phyloP scores from a whole-genome alignment of 1,140 invertebrate genomes.

The Calephelis nemesis region DNA sequence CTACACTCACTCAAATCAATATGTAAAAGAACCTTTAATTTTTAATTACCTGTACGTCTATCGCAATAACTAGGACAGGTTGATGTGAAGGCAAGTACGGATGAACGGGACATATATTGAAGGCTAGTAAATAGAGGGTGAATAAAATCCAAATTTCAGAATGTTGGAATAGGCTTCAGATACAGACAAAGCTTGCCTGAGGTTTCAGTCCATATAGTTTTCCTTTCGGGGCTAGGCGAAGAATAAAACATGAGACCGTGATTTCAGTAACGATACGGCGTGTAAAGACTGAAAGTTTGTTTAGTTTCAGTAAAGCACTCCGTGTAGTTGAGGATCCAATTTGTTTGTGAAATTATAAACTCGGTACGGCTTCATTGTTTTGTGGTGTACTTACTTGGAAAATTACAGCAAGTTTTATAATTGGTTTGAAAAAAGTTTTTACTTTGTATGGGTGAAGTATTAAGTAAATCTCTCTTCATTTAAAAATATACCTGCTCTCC shows the following conservation, averaged over 20 bases:
- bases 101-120: neutral
- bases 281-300: constrained; percentile 12
- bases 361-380: no score
- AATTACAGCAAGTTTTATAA: no score
- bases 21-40: no score
- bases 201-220: constrained; percentile 43
- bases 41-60: no score
- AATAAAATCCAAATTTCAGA: constrained; percentile 36
- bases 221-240: constrained; percentile 31
- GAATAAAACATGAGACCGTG: constrained; percentile 37
- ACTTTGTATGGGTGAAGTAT: no score
- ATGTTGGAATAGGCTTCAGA: constrained; percentile 45
- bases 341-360: neutral
- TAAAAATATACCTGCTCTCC: no score
- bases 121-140: neutral
- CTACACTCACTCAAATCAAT: no score
- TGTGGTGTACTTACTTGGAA: no score
- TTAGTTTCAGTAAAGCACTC: constrained; percentile 4
- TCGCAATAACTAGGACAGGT: no score
- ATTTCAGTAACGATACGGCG: constrained; percentile 22
- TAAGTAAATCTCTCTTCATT: no score
- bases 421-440: no score
- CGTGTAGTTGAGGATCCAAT: constrained; percentile 4
- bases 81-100: no score
- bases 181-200: constrained; percentile 39